Percentiles rank a stretch among this genome's conserved stretches.
Evolutionary conservation across 2,113 vertebrate species (phyloP).

Genomic region (Microtus ochrogaster): DNA sequence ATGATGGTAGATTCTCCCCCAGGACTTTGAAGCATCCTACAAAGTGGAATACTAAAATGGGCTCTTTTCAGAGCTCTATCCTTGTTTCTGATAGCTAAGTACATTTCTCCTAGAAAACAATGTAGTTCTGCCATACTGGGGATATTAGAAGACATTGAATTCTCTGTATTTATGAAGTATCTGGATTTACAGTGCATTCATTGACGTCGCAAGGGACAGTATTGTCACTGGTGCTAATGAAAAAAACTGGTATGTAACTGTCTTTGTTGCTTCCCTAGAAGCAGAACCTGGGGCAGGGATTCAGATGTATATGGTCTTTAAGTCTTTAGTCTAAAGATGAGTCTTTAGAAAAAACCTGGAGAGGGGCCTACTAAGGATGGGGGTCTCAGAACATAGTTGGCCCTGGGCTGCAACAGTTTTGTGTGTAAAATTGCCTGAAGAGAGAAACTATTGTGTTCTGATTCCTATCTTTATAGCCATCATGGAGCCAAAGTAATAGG

Average conservation of each 20-base stretch:
- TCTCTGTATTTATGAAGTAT: not conserved
- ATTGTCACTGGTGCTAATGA: not conserved
- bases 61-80: not conserved
- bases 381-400: not conserved
- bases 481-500: not conserved
- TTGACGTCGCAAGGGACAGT: not conserved
- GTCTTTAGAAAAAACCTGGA: not conserved
- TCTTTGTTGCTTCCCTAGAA: not conserved
- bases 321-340: not conserved
- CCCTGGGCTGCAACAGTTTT: not conserved
- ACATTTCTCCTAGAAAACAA: not conserved
- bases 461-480: not conserved
- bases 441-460: not conserved
- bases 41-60: conserved; percentile 10
- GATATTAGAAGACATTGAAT: conserved; percentile 9
- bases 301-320: not conserved
- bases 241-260: not conserved
- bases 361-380: not conserved
- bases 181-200: not conserved
- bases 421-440: not conserved
- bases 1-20: not conserved
- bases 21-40: not conserved
- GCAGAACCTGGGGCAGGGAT: not conserved
- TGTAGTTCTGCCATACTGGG: not conserved
- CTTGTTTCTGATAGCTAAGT: conserved; percentile 21